Evolutionary conservation across 2,797 vertebrate genomes (phyloP).

Genomic region (Pogonophryne albipinna): DNA sequence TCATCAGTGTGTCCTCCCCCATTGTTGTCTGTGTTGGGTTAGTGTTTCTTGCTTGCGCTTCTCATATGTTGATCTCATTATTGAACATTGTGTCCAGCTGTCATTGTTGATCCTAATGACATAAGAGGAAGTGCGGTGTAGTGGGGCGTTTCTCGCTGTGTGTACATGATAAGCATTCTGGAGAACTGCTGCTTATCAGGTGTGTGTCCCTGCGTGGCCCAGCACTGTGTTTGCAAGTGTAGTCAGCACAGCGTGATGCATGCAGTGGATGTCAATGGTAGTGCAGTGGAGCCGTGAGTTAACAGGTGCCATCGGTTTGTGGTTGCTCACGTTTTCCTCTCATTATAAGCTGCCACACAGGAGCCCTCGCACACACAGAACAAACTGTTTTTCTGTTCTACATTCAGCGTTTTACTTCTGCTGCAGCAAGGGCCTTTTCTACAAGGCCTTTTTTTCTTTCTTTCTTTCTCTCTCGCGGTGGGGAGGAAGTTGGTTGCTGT

Average conservation of each 20-base stretch:
- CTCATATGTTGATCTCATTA: conserved; percentile 60
- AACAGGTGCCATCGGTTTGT: conserved; percentile 58
- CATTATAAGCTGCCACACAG: conserved; percentile 14
- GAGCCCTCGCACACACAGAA: neutral
- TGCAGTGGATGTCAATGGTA: conserved; percentile 12
- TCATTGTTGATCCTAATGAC: conserved; percentile 61
- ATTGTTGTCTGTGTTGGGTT: conserved; percentile 19
- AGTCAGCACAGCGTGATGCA: conserved; percentile 40
- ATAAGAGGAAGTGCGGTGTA: conserved; percentile 67
- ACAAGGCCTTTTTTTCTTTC: conserved; percentile 3
- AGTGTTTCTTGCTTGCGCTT: conserved; percentile 34
- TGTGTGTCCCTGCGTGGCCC: conserved; percentile 46
- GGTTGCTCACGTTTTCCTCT: conserved; percentile 21
- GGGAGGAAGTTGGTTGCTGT: conserved; percentile 46
- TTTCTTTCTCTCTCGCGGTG: neutral
- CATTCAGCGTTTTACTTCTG: conserved; percentile 11
- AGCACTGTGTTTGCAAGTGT: conserved; percentile 28
- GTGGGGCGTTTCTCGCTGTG: conserved; percentile 61
- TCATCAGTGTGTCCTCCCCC: conserved; percentile 23
- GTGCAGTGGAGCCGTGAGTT: conserved; percentile 29
- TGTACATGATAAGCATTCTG: conserved; percentile 71
- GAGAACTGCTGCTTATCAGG: conserved; percentile 74
- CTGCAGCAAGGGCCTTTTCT: neutral
- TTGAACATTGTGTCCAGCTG: conserved; percentile 62
- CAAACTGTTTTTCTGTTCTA: conserved; percentile 25